Evolutionary conservation across 2,797 vertebrate species (phyloP), one percentile per base, ranked within the genome.

Genomic region (Paratrypauchen microcephalus): DNA sequence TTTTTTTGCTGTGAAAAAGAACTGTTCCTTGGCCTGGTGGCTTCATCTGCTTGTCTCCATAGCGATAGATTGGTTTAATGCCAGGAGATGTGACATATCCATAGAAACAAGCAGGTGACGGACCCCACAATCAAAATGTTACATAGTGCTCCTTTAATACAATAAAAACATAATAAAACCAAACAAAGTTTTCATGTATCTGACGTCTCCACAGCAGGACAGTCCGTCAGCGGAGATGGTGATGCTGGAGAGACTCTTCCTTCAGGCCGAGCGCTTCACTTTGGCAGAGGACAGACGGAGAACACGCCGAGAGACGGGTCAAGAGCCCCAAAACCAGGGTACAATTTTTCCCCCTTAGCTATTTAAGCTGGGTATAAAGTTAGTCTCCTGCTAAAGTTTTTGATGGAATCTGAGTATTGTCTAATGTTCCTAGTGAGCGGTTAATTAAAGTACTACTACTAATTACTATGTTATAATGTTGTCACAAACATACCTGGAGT

Each of bases 221-320:
- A 94, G 90, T 64, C 93, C 93, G 13, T 94, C 94, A 0, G 93
- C 94, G 6, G 94, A 94, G 87, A 95, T 94, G 94, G 94, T 95
- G 86, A 95, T 95, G 94, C 80, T 95, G 82, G 93, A 95, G 79
- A 91, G 94, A 26, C 90, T 95, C 73, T 95, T 95, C 82, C 93
- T 95, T 39, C 94, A 95, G 79, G 93, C 94, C 0, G 94, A 95
- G 83, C 90, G 93, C 15, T 89, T 77, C 55, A 80, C 89, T 32
- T 86, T 95, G 30, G 86, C 75, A 0, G 93, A 94, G 84, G 94
- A 94, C 70, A 80, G 90, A 24, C 89, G 91, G 52, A 79, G 85
- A 80, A 91, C 91, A 60, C 88, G 90, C 58, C 87, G 91, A 82
- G 93, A 93, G 67, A 93, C 93, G 76, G 94, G 94, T 95, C 18